These are phyloP conservation scores for Dasysyrphus tricinctus DNA, from an alignment of 2,888 invertebrate genomes.

Conservation along the genomic window DNA sequence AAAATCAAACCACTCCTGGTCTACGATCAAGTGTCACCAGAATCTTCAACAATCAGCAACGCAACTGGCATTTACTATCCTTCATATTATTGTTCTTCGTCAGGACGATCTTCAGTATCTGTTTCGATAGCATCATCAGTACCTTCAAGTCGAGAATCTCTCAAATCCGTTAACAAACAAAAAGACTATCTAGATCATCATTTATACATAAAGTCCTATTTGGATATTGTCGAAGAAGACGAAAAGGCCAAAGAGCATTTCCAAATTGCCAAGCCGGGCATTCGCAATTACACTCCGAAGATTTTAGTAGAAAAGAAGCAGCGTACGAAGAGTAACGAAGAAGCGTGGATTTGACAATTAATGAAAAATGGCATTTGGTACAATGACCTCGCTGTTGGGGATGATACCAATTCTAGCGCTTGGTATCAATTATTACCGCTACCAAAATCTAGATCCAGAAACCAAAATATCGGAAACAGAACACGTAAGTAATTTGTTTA, in stretches of 20 bases:
- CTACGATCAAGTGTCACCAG: constrained; percentile 65
- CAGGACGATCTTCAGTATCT: constrained; percentile 80
- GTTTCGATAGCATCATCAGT: constrained; percentile 83
- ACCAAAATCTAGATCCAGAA: constrained; percentile 92
- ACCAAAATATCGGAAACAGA: constrained; percentile 89
- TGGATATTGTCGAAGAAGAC: constrained; percentile 84
- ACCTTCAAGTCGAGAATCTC: constrained; percentile 79
- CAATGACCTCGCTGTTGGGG: constrained; percentile 88
- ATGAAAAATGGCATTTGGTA: constrained; percentile 85
- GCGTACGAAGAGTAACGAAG: constrained; percentile 82
- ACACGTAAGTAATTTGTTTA: constrained; percentile 85
- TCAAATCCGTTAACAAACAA: constrained; percentile 81
- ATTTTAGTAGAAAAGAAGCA: constrained; percentile 84
- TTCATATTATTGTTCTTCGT: constrained; percentile 80
- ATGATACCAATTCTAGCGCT: constrained; percentile 92
- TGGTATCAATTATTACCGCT: constrained; percentile 91
- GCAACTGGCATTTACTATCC: constrained; percentile 81
- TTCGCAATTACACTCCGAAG: constrained; percentile 90
- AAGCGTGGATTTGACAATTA: constrained; percentile 87
- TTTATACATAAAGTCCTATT: constrained; percentile 85
- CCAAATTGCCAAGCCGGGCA: constrained; percentile 85
- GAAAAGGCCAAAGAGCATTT: constrained; percentile 83
- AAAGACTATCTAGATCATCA: constrained; percentile 85
- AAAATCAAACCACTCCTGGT: constrained; percentile 76
- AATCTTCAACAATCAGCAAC: constrained; percentile 76